A percentile compares a stretch with the other conserved stretches of the same genome.
Conservation (phyloP, 2,113 vertebrate species). For the Brachyhypopomus gauderio region DNA sequence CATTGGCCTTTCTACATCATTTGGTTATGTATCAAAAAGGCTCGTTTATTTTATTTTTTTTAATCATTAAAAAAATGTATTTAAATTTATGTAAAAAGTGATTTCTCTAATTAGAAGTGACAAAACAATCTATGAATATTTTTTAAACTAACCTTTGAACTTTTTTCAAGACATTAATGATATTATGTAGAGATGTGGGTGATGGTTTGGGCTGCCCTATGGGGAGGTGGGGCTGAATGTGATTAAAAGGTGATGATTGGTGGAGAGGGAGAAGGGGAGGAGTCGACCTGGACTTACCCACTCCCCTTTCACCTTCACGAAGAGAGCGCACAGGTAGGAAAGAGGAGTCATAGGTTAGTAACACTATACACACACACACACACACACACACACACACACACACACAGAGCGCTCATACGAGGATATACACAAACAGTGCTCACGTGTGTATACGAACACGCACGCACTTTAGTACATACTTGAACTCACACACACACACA, state of each 20-base stretch:
- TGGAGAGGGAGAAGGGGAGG: conserved; percentile 60
- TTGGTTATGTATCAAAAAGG: no score
- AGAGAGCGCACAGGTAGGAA: conserved; percentile 71
- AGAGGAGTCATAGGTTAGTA: conserved; percentile 73
- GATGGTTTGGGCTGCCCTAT: not conserved
- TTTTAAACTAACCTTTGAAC: no score
- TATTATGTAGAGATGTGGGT: not conserved
- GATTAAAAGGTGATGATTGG: conserved; percentile 41
- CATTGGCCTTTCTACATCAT: no score
- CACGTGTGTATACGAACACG: not conserved
- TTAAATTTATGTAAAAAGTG: not conserved
- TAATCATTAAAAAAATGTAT: no score
- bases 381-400: conserved; percentile 1
- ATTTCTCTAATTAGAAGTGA: not conserved
- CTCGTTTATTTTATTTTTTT: no score
- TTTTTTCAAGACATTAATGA: not conserved
- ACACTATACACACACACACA: not conserved
- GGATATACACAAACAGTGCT: not conserved
- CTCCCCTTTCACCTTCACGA: conserved; percentile 93
- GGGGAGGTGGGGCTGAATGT: not conserved
- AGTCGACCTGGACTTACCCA: conserved; percentile 82
- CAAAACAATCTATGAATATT: no score
- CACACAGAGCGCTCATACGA: not conserved
- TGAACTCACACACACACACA: not conserved
- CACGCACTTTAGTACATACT: no score